These are phyloP conservation scores for Rhadinocentrus ornatus DNA, from an alignment of 2,797 vertebrate species.

Conservation along the genomic window DNA sequence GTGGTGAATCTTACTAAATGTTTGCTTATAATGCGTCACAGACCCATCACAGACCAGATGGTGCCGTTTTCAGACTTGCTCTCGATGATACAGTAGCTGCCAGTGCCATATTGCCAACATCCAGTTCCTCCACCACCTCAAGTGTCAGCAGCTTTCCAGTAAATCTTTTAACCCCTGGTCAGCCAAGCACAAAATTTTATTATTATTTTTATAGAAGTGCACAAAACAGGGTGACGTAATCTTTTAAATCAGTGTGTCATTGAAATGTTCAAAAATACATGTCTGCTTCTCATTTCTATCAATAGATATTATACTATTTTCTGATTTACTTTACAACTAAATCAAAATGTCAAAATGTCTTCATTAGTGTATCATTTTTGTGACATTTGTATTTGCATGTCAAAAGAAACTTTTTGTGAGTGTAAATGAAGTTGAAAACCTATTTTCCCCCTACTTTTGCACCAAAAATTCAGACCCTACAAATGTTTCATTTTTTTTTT, in stretches of 20 bases:
- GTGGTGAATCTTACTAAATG: accelerated
- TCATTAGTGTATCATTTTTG: neutral
- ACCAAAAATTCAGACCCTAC: no score
- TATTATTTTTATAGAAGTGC: neutral
- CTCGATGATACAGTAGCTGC: neutral
- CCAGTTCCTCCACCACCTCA: neutral
- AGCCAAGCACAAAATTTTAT: neutral
- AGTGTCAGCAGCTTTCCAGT: neutral
- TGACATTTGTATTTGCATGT: neutral
- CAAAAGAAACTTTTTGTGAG: neutral
- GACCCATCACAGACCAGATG: neutral
- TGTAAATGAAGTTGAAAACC: no score
- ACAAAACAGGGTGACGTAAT: no score
- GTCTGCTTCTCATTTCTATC: neutral
- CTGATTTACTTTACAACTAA: neutral
- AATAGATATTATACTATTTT: neutral
- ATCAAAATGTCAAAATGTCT: neutral
- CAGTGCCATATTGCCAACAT: neutral
- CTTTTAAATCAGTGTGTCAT: neutral
- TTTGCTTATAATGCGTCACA: neutral
- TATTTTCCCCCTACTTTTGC: no score
- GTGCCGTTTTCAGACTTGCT: neutral
- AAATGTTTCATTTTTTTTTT: no score
- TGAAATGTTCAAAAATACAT: neutral
- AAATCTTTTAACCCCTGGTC: neutral